These are phyloP conservation scores for Lasioglossum villosulum DNA, from an alignment of 2,888 invertebrate species.

Conservation along the genomic window DNA sequence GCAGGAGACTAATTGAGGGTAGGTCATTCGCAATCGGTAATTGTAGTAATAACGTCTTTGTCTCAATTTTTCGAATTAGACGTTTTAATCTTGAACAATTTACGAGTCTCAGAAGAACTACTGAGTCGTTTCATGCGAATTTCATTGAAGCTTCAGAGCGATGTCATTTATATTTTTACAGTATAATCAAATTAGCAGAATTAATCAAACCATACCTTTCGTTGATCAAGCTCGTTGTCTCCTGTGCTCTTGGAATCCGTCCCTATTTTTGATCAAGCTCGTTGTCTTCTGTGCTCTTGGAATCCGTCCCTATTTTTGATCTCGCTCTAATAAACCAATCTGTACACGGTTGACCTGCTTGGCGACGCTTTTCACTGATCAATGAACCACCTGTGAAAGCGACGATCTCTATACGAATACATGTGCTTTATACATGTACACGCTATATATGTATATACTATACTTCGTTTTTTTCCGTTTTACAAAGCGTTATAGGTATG, in stretches of 20 bases:
- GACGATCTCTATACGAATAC: neutral
- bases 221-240: slow-evolving; percentile 10
- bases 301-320: slow-evolving; percentile 43
- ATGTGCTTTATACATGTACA: neutral
- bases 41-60: neutral
- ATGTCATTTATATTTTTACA: neutral
- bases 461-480: neutral
- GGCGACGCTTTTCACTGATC: slow-evolving; percentile 44
- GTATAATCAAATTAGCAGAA: neutral
- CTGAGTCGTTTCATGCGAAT: neutral
- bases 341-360: slow-evolving; percentile 34
- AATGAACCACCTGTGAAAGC: slow-evolving; percentile 49
- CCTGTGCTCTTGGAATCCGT: slow-evolving; percentile 19
- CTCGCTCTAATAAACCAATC: slow-evolving; percentile 61
- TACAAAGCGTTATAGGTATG: neutral
- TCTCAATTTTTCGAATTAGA: neutral
- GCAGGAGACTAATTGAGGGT: neutral
- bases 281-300: slow-evolving; percentile 15
- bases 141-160: neutral
- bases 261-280: slow-evolving; percentile 41
- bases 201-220: neutral
- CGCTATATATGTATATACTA: neutral
- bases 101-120: neutral
- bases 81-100: neutral
- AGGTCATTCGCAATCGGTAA: neutral